These are phyloP conservation scores for Orycteropus afer DNA, from an alignment of 2,113 vertebrate species.

Conservation along the genomic window DNA sequence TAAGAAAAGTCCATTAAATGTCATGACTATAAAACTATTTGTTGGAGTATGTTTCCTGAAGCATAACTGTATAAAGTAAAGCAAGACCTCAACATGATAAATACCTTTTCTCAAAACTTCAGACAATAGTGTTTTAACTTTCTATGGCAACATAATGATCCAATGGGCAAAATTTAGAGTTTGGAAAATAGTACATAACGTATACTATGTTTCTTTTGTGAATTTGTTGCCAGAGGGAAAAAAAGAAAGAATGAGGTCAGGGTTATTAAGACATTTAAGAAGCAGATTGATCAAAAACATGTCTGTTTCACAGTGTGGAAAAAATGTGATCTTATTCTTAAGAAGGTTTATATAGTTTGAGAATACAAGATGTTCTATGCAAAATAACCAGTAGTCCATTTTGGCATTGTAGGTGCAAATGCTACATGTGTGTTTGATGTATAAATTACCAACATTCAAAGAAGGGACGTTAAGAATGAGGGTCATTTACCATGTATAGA, in stretches of 20 bases:
- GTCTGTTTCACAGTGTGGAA: not conserved
- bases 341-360: not conserved
- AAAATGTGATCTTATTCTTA: not conserved
- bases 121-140: constrained; percentile 4
- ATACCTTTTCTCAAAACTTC: not conserved
- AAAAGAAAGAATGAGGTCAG: not conserved
- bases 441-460: not conserved
- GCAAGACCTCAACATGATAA: not conserved
- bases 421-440: not conserved
- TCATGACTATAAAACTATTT: not conserved
- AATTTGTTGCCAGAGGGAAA: not conserved
- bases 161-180: constrained; percentile 3
- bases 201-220: not conserved
- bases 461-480: not conserved
- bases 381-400: not conserved
- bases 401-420: not conserved
- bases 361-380: not conserved
- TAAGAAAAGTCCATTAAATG: not conserved
- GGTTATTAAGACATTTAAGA: not conserved
- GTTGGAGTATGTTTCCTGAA: not conserved
- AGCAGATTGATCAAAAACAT: not conserved
- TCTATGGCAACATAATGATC: not conserved
- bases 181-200: not conserved
- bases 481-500: too few relatives aligned
- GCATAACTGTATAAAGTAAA: not conserved